phyloP scores from a whole-genome alignment of 2,797 vertebrate species.

The Pachyuromys duprasi region DNA sequence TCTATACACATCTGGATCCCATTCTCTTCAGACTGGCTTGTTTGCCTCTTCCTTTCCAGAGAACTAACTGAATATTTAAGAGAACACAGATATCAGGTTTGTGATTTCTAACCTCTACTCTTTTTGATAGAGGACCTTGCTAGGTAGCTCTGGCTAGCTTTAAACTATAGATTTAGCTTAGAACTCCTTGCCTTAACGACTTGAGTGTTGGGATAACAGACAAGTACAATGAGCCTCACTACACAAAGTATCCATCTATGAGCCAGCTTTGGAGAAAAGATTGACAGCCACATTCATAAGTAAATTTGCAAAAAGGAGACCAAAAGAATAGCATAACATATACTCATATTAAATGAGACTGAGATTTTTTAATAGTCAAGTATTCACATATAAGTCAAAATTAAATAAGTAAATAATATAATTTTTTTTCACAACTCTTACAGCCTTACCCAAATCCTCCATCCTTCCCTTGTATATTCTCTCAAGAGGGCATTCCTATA shows the following conservation, averaged over 20 bases:
- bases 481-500: background rate
- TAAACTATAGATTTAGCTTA: background rate
- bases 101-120: background rate
- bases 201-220: background rate
- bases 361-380: background rate
- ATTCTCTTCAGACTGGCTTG: background rate
- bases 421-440: background rate
- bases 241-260: background rate
- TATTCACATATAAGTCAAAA: constrained; percentile 19
- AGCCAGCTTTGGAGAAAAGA: background rate
- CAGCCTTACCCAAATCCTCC: background rate
- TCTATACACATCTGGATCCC: constrained; percentile 15
- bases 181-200: background rate
- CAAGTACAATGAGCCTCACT: too few relatives aligned
- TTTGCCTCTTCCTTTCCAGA: background rate
- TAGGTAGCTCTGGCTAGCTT: background rate
- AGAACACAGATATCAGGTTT: background rate
- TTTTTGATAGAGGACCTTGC: background rate
- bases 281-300: background rate
- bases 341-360: background rate
- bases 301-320: background rate
- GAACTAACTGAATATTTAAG: background rate
- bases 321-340: background rate
- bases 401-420: constrained; percentile 23
- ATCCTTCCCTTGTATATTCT: background rate